Base-by-base conservation (phyloP, 2,888 invertebrate genomes). In the Brenthis hecate region DNA sequence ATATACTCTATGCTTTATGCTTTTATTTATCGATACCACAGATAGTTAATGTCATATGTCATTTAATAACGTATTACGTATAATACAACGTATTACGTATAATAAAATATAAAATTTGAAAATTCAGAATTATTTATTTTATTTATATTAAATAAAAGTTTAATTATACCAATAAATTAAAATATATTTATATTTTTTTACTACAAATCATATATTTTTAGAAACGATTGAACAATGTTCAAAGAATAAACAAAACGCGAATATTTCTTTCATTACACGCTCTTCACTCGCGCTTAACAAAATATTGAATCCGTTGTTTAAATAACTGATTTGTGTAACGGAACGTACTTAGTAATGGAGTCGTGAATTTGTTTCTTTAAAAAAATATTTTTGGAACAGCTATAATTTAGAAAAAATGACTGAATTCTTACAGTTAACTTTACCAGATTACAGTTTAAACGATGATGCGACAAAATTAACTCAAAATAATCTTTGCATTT, bases 401-500 rank as follows among this genome's bases (percentile, higher is more conserved):
- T 2, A 14, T 16, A 43, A 32, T 47, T 53, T 14, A 14, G 19
- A 23, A 13, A 71, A 65, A 71, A 73, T 73, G 72, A 61, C 60
- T 61, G 16, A 65, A 16, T 63, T 66, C 16, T 32, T 66, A 47
- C 56, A 69, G 28, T 56, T 65, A 54, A 64, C 56, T 32, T 51
- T 71, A 8, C 63, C 60, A 28, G 55, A 32, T 11, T 64, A 54
- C 16, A 65, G 48, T 61, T 16, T 56, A 58, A 67, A 60, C 1
- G 23, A 50, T 14, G 50, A 65, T 3, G 53, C 28, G 14, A 60
- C 5, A 16, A 47, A 36, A 6, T 43, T 13, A 19, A 13, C 47
- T 3, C 43, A 62, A n/a, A 53, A 69, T 48, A 55, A 48, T 13
- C 57, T 69, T 28, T 89, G 89, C 63, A 65, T 83, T 16, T 83